phyloP scores from a whole-genome alignment of 1,140 invertebrate species.

The Whitmania pigra region DNA sequence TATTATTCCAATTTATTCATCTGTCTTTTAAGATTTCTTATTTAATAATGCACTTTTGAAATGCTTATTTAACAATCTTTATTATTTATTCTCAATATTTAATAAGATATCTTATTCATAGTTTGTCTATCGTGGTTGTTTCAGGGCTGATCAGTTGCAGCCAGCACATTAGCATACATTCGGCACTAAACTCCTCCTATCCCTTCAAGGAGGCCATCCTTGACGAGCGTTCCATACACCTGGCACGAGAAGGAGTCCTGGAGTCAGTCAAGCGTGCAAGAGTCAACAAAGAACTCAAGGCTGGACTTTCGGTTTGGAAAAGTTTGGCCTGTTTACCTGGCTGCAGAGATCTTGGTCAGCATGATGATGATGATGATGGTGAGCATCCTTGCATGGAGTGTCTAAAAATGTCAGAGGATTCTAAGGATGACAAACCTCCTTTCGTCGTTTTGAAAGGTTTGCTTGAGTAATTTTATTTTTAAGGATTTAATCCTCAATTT shows the following conservation, averaged over 20 bases:
- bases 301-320: conserved; percentile 7
- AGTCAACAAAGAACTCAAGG: conserved; percentile 8
- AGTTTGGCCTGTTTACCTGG: too few relatives aligned
- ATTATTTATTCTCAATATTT: not conserved
- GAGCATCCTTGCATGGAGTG: not conserved
- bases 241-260: conserved; percentile 56
- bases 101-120: not conserved
- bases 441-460: conserved; percentile 4
- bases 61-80: not conserved
- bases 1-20: conserved; percentile 1
- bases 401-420: conserved; percentile 6
- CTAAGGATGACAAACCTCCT: not conserved
- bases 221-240: not conserved
- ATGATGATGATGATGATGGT: not conserved
- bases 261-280: not conserved
- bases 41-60: not conserved
- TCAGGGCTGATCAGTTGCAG: conserved; percentile 35
- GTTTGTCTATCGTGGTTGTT: conserved; percentile 16
- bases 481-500: not conserved
- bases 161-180: conserved; percentile 33
- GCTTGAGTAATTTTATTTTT: not conserved
- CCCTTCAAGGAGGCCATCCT: conserved; percentile 3
- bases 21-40: not conserved
- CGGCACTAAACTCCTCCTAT: conserved; percentile 24
- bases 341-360: conserved; percentile 7